phyloP scores from a whole-genome alignment of 2,113 vertebrate species.

The Centropus bengalensis region DNA sequence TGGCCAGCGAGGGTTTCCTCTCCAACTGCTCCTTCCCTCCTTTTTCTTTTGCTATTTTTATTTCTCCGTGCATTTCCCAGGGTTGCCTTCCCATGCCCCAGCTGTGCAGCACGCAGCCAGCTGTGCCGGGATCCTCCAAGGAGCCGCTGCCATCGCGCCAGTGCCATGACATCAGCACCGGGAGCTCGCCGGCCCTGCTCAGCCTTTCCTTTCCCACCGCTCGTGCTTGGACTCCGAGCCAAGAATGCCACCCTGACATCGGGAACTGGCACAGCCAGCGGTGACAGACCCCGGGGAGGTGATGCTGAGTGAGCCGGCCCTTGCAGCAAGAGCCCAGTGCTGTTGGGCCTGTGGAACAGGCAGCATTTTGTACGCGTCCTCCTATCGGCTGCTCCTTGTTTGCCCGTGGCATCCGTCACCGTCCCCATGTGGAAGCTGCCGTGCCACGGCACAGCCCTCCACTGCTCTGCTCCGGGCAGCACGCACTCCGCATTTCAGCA shows the following conservation, averaged over 20 bases:
- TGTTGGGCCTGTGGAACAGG: neutral
- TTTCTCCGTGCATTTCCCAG: neutral
- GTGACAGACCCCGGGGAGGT: neutral
- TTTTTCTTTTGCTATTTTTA: neutral
- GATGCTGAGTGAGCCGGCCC: neutral
- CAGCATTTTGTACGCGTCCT: neutral
- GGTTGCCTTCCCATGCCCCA: neutral
- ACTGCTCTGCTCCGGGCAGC: neutral
- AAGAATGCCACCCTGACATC: fast-evolving
- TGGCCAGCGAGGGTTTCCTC: fast-evolving
- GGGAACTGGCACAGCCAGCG: neutral
- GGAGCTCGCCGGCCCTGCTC: fast-evolving
- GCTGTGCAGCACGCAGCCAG: fast-evolving
- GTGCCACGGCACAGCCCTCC: fast-evolving
- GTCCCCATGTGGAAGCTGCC: fast-evolving
- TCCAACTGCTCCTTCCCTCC: neutral
- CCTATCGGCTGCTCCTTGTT: fast-evolving
- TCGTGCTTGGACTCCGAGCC: fast-evolving
- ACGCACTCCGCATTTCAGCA: neutral
- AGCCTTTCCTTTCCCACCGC: neutral
- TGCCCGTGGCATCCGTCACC: neutral
- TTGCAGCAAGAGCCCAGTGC: neutral
- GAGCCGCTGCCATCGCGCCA: fast-evolving
- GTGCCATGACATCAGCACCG: fast-evolving
- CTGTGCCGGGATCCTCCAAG: fast-evolving